Percentiles rank a stretch among this genome's conserved stretches.
Evolutionary conservation across 2,797 vertebrate species (phyloP).

Genomic region (Chromis chromis): DNA sequence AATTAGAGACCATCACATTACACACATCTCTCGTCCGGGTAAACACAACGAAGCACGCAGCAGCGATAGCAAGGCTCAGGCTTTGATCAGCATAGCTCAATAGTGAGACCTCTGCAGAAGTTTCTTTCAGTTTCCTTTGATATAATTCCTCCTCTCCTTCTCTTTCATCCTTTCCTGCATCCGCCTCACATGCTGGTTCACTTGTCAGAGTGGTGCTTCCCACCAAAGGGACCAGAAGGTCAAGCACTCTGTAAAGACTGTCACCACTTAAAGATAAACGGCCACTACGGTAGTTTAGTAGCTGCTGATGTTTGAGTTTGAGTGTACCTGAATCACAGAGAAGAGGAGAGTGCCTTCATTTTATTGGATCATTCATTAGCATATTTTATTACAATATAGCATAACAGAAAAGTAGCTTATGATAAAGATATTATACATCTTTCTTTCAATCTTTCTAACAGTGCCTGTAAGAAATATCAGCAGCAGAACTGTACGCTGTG

Average conservation of each 20-base stretch:
- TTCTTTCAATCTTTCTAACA: not conserved
- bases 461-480: slow-evolving; percentile 5
- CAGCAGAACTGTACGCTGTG: not conserved
- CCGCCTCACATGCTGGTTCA: not conserved
- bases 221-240: slow-evolving; percentile 4
- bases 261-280: slow-evolving; percentile 33
- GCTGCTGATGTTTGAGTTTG: not conserved
- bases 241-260: slow-evolving; percentile 19
- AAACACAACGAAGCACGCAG: slow-evolving; percentile 38
- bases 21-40: slow-evolving; percentile 34
- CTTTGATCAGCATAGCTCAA: slow-evolving; percentile 19
- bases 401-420: not conserved
- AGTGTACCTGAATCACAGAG: not conserved
- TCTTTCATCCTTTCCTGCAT: slow-evolving; percentile 5
- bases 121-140: slow-evolving; percentile 9
- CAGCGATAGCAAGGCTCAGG: not conserved
- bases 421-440: not conserved
- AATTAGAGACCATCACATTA: slow-evolving; percentile 63
- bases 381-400: not conserved
- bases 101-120: not conserved
- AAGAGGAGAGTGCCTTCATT: slow-evolving; percentile 6
- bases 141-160: slow-evolving; percentile 1
- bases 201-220: not conserved
- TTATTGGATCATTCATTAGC: slow-evolving; percentile 1
- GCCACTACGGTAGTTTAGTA: slow-evolving; percentile 6